Evolutionary conservation across 1,140 invertebrate species (phyloP), one percentile per base, ranked within the genome.

Genomic region (Brachionus rubens): DNA sequence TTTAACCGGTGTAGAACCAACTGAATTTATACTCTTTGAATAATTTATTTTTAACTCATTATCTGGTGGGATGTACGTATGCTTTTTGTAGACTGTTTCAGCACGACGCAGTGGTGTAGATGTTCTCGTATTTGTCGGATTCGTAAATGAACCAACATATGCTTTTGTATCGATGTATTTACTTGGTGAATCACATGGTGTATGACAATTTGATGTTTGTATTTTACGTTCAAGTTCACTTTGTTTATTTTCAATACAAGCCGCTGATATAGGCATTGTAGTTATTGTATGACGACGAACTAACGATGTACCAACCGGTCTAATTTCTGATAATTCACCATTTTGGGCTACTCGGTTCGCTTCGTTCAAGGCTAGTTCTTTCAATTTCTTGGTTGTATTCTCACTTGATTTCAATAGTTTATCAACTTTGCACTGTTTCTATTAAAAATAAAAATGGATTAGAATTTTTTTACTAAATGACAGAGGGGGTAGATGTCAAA

Each of bases 261-360:
- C 68, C 33, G 68, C 30, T 0, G 30, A 50, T 36, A 36, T 72
- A 14, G 68, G 68, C 68, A 72, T 72, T 33, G 46, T 50, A 33
- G 68, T 72, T 1, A 72, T 72, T 72, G 68, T 72, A 41, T 72
- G 68, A 5, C 68, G 43, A 9, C 68, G 68, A n/a, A 54, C 68
- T 19, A 72, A 46, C 10, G 30, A 50, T 19, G 50, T 16, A 1
- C 46, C 30, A 6, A 14, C 40, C 14, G 30, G 14, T 3, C 41
- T 16, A 7, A 2, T 21, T 14, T 40, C 24, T 26, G 36, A 16
- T 3, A 1, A 33, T 33, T 72, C 30, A 10, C 7, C 14, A n/a
- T 72, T 48, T 40, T 50, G 21, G 50, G 26, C 33, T 33, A 72
- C 33, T 36, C 68, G 7, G 4, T 19, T 36, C 36, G 68, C 46